Base-by-base conservation (phyloP, 2,888 invertebrate species). In the Camptogramma bilineatum region DNA sequence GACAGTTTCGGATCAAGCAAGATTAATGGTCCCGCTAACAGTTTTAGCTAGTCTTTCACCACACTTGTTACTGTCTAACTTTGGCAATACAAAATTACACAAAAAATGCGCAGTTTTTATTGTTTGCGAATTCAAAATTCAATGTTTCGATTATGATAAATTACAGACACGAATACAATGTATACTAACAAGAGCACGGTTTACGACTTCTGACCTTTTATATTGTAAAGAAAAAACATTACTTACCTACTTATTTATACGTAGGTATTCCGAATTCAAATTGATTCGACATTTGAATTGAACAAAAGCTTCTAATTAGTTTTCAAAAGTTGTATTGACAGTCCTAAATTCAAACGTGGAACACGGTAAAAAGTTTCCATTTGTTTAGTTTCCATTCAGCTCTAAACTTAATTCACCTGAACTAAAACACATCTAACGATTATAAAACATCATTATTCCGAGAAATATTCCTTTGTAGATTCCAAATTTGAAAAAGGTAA, bases 1-100 rank as follows among this genome's bases (percentile, higher is more conserved):
- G 86, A 89, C 87, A 88, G 84, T 86, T 88, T 83, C 73, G 81
- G 85, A 84, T 84, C 86, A 82, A 72, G 60, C 62, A 82, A 85
- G 88, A 89, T 87, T 87, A 88, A 90, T 84, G 85, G 83, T 80
- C 80, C 81, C 74, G 77, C 79, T 82, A 80, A 28, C 28, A n/a
- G 84, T 82, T 79, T 76, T 72, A 80, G 77, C 81, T 82, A 80
- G 84, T 86, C 34, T 87, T 84, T 85, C 81, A 84, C 84, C 84
- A 86, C 78, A 77, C 80, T 79, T 84, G 82, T 82, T 81, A 84
- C 84, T 79, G 81, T 84, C 84, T 80, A 79, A 78, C 78, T 84
- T 79, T 78, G 73, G 81, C 79, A 83, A 84, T 84, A 74, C 80
- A 66, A 71, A 77, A 74, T 75, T 76, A 77, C 71, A 73, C 71